These are phyloP conservation scores for Serrognathus titanus DNA, from an alignment of 2,888 invertebrate species.

Conservation along the genomic window DNA sequence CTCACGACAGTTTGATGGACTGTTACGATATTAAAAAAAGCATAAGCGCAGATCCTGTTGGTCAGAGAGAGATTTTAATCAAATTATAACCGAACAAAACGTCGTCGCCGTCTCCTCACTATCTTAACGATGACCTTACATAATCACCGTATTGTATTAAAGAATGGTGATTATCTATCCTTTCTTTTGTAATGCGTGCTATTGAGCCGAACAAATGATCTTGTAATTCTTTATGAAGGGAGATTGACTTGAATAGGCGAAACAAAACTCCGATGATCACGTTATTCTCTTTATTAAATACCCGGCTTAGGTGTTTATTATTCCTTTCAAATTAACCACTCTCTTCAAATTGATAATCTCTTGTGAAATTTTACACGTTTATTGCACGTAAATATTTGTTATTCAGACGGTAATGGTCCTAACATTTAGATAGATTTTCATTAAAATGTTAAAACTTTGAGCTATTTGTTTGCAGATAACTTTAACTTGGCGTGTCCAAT, in stretches of 20 bases:
- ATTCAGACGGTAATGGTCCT: too few species aligned
- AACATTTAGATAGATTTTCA: too few species aligned
- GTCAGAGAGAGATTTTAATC: background rate
- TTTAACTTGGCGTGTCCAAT: conserved; percentile 3
- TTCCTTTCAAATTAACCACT: background rate
- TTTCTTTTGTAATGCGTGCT: conserved; percentile 18
- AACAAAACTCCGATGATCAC: background rate
- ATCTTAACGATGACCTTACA: conserved; percentile 23
- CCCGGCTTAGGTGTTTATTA: background rate
- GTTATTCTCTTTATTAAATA: background rate
- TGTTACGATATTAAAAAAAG: too few species aligned
- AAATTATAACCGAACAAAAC: background rate
- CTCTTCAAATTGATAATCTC: background rate
- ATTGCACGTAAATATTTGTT: too few species aligned
- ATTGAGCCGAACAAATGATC: conserved; percentile 14
- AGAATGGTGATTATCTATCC: conserved; percentile 30
- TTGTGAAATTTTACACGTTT: too few species aligned
- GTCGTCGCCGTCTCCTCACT: background rate
- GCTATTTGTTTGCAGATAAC: background rate
- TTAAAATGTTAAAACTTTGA: background rate
- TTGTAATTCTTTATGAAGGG: conserved; percentile 3
- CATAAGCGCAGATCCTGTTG: too few species aligned
- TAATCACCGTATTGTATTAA: conserved; percentile 31
- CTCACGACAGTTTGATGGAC: too few species aligned
- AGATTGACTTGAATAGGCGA: background rate